Evolutionary conservation across 2,888 invertebrate species (phyloP).

Genomic region (Peribatodes rhomboidaria): DNA sequence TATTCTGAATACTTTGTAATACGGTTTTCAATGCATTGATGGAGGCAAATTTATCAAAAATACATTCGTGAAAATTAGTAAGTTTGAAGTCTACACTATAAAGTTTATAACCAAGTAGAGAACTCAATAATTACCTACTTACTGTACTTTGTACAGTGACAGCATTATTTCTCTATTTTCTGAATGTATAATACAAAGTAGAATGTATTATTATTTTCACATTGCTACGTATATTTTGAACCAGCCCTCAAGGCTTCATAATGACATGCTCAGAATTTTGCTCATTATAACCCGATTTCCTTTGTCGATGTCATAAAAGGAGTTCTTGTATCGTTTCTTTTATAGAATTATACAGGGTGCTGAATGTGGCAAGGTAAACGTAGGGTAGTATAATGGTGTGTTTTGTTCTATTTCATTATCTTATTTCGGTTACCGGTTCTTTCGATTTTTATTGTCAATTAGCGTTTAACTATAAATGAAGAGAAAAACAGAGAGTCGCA

Average conservation of each 20-base stretch:
- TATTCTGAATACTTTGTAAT: no score
- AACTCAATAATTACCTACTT: neutral
- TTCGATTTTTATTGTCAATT: no score
- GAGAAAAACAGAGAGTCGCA: no score
- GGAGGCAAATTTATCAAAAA: no score
- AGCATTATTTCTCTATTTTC: neutral
- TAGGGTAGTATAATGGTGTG: neutral
- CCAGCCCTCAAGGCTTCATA: slow-evolving; percentile 18
- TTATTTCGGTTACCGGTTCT: no score
- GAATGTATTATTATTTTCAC: neutral
- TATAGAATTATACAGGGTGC: slow-evolving; percentile 36
- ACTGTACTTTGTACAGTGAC: neutral
- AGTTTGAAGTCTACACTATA: no score
- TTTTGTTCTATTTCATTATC: no score
- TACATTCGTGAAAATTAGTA: no score
- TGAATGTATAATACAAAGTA: no score
- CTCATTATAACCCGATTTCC: slow-evolving; percentile 55
- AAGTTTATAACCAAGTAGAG: neutral
- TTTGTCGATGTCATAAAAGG: slow-evolving; percentile 55
- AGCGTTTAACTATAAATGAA: no score
- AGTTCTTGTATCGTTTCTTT: slow-evolving; percentile 47
- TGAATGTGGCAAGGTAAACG: neutral
- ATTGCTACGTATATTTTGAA: slow-evolving; percentile 5
- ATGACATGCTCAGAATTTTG: slow-evolving; percentile 46
- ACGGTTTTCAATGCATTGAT: no score